Evolutionary conservation across 2,113 vertebrate genomes (phyloP).

Genomic region (Scopus umbretta): DNA sequence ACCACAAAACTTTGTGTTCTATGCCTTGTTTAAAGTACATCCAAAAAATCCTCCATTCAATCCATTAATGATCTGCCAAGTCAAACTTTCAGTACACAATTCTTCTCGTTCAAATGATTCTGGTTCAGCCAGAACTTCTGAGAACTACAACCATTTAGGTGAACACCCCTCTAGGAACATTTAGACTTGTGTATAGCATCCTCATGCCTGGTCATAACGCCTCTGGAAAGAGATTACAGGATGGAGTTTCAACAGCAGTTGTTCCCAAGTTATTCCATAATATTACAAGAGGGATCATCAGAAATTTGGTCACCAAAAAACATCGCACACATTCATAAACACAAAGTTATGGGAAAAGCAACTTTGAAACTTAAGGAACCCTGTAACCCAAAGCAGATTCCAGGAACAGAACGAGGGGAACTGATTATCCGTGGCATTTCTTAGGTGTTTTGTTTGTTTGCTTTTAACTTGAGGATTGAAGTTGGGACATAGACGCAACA

Average conservation of each 20-base stretch:
- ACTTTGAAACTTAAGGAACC: neutral
- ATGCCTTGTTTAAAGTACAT: neutral
- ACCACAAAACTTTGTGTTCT: neutral
- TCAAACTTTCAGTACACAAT: neutral
- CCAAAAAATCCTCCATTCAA: neutral
- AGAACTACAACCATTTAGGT: accelerated
- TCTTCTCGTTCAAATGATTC: neutral
- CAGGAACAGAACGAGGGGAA: accelerated
- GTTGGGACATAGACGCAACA: accelerated
- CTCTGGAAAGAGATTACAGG: neutral
- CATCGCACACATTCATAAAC: accelerated
- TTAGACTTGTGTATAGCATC: accelerated
- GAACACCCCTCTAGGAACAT: neutral
- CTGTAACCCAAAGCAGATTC: neutral
- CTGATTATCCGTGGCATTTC: neutral
- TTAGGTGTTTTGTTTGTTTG: neutral
- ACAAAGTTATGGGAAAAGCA: neutral
- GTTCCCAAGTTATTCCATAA: neutral
- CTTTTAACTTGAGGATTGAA: neutral
- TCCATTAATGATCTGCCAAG: neutral
- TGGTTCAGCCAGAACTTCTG: neutral
- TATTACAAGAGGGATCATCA: accelerated
- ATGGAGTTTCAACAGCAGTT: neutral
- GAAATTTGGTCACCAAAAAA: neutral
- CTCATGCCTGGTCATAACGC: accelerated